phyloP scores from a whole-genome alignment of 53 echinoderm and acorn worm genomes.

The Glandiceps talaboti region DNA sequence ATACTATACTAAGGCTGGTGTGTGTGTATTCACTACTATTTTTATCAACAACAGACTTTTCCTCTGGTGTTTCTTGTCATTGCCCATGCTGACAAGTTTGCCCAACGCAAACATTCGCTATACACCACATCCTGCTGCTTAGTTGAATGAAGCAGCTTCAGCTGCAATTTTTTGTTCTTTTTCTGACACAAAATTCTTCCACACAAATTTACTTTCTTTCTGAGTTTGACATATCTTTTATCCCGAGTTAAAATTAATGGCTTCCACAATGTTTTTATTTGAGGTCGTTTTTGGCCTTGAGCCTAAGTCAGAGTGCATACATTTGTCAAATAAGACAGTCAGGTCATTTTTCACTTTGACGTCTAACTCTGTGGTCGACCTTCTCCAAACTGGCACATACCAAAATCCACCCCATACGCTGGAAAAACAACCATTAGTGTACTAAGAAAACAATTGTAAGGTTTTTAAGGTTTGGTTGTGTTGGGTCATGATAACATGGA shows the following conservation, averaged over 20 bases:
- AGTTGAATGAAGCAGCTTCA: no score
- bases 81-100: not conserved
- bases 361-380: not conserved
- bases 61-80: not conserved
- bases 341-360: no score
- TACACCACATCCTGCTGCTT: not conserved
- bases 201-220: not conserved
- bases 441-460: not conserved
- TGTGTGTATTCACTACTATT: no score
- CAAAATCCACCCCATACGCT: not conserved
- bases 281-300: no score
- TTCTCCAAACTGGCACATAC: not conserved
- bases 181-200: not conserved
- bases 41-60: not conserved
- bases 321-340: no score
- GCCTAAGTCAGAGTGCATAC: no score
- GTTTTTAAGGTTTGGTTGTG: not conserved
- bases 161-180: not conserved
- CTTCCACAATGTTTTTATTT: no score
- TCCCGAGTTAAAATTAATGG: not conserved
- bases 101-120: not conserved
- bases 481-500: not conserved
- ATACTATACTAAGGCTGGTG: no score
- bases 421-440: not conserved
- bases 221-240: not conserved